A percentile compares a stretch with the other conserved stretches of the same genome.
Evolutionary conservation across 2,797 vertebrate species (phyloP).

Genomic region (Bradypodion ventrale): DNA sequence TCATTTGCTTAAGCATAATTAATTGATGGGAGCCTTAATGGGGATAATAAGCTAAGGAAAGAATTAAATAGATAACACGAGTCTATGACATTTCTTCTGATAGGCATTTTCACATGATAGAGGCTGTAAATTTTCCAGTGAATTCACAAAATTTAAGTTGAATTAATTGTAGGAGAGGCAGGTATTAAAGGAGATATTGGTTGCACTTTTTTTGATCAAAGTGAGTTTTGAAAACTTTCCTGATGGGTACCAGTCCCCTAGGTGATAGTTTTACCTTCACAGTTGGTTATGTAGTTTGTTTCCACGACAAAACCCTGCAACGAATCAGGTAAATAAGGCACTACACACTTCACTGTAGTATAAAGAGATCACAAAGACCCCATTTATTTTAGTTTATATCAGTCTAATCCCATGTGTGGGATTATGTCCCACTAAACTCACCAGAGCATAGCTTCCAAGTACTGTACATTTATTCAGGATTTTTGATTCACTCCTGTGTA

Average conservation of each 20-base stretch:
- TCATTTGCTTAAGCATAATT: not conserved
- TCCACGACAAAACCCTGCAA: not conserved
- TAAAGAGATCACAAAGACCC: not conserved
- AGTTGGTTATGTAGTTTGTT: not conserved
- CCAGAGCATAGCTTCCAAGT: not conserved
- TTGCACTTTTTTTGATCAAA: not conserved
- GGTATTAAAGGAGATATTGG: not conserved
- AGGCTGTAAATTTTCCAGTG: not conserved
- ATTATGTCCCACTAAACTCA: not conserved
- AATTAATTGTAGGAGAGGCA: constrained; percentile 9
- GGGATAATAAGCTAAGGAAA: not conserved
- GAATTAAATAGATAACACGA: not conserved
- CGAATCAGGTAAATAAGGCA: not conserved
- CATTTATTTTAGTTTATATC: not conserved
- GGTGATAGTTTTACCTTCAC: fast-evolving
- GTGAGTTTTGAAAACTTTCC: not conserved
- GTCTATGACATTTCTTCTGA: not conserved
- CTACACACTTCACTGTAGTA: not conserved
- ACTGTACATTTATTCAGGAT: not conserved
- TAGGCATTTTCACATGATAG: not conserved
- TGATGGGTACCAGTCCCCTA: not conserved
- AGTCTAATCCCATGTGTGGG: not conserved
- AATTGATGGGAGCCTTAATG: not conserved
- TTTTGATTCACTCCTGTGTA: not conserved
- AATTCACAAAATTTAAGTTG: not conserved